These are phyloP conservation scores for Peromyscus polionotus DNA, from an alignment of 2,113 vertebrate species.

Conservation along the genomic window DNA sequence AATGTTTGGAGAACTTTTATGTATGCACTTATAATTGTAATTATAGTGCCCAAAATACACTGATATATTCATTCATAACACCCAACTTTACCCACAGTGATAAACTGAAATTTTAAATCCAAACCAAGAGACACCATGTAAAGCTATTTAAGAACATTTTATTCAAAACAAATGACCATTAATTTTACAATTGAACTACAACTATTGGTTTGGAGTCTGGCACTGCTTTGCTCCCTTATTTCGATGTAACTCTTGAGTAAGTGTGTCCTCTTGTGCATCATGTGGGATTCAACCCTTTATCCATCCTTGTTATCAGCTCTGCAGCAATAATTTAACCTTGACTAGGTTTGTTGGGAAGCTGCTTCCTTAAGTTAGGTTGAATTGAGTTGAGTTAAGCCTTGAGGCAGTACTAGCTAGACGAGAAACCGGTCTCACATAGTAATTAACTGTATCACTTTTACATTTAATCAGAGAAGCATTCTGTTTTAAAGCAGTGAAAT, in stretches of 20 bases:
- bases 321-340: neutral
- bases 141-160: constrained; percentile 6
- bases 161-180: constrained; percentile 34
- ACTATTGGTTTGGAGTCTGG: constrained; percentile 34
- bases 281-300: neutral
- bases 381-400: neutral
- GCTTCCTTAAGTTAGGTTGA: neutral
- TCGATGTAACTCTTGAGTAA: constrained; percentile 16
- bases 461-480: neutral
- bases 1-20: constrained; percentile 25
- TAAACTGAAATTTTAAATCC: constrained; percentile 26
- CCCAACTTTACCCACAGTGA: neutral
- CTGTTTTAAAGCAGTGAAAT: constrained; percentile 53
- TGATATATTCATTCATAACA: neutral
- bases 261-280: neutral
- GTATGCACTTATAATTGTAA: constrained; percentile 50
- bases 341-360: neutral
- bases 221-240: neutral
- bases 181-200: neutral
- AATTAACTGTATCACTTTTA: neutral
- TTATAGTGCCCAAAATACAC: neutral
- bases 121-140: constrained; percentile 28
- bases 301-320: neutral
- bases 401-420: neutral
- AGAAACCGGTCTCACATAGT: neutral